Base-by-base conservation (phyloP, 2,113 vertebrate species). In the Podarcis cretensis region DNA sequence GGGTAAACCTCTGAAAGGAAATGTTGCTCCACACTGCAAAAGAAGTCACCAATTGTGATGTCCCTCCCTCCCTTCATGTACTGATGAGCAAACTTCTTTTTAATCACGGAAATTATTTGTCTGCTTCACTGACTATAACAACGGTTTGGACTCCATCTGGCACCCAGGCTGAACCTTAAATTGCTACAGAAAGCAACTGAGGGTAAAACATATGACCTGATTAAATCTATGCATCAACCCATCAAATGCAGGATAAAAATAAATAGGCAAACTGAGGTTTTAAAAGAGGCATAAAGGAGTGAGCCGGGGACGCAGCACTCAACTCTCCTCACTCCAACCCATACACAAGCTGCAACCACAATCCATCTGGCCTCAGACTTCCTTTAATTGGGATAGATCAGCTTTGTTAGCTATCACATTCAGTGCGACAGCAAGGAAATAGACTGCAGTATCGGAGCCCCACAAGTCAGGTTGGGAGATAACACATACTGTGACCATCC, bases 131-230 rank as follows among this genome's bases (percentile, higher is more conserved):
- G 81, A 69, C 63, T 89, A 81, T 40, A 89, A 37, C 65, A 84
- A 78, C 14, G 40, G 40, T 84, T 89, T 84, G 81, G 87, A 84
- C 87, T 89, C 87, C 87, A 89, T 89, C 87, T 89, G 87, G 87
- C 87, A 89, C 82, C 81, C 82, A 84, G 81, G 87, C 63, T 89
- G 87, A 89, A 89, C 74, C 59, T 83, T 78, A 78, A 89, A 89
- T 84, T 89, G 87, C 87, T 84, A 84, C 63, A 84, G 27, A 89
- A 89, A 69, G 81, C 87, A 83, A 83, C 20, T 68, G n/a, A n/a
- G 74, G 63, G 63, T 57, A 65, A 32, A 35, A 83, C 63, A 69
- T 69, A 83, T 89, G 87, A 89, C 87, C 87, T 78, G 87, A 89
- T 89, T 89, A 89, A 89, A 89, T 84, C 73, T 88, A 88, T 57